Percentiles rank a stretch among this genome's conserved stretches.
These are phyloP conservation scores for Gambusia yucatana DNA, from an alignment of 2,797 vertebrate genomes.

Conservation along the genomic window DNA sequence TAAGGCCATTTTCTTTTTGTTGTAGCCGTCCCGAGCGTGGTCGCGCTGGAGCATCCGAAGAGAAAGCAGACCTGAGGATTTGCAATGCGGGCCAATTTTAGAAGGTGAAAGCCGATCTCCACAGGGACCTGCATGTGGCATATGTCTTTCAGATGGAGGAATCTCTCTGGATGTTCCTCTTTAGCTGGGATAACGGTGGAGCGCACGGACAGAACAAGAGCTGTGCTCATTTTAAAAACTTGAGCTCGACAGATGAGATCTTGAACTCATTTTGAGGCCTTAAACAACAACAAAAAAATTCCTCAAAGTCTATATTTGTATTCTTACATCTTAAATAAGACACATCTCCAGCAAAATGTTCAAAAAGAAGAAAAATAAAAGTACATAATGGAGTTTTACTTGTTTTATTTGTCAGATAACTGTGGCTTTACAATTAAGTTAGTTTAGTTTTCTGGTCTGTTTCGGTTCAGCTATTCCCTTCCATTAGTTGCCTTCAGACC, in stretches of 20 bases:
- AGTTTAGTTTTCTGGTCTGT: not conserved
- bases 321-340: not conserved
- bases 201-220: conserved; percentile 39
- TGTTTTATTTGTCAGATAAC: not conserved
- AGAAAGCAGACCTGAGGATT: conserved; percentile 54
- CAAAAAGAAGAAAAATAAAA: not conserved
- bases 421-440: not conserved
- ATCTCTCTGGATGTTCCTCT: conserved; percentile 53
- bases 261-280: conserved; percentile 17
- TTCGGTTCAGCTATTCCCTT: not conserved
- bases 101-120: conserved; percentile 70
- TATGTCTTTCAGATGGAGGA: conserved; percentile 63
- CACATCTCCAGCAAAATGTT: not conserved
- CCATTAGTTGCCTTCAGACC: not conserved
- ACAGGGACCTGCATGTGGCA: conserved; percentile 66
- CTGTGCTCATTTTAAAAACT: conserved; percentile 32
- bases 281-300: not conserved
- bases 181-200: conserved; percentile 46
- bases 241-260: conserved; percentile 14
- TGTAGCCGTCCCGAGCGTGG: conserved; percentile 69
- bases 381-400: not conserved
- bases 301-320: too few species aligned
- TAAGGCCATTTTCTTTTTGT: conserved; percentile 69
- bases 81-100: conserved; percentile 70
- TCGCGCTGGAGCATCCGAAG: conserved; percentile 45